Base-by-base conservation (phyloP, 2,888 invertebrate species). In the Euplagia quadripunctaria region DNA sequence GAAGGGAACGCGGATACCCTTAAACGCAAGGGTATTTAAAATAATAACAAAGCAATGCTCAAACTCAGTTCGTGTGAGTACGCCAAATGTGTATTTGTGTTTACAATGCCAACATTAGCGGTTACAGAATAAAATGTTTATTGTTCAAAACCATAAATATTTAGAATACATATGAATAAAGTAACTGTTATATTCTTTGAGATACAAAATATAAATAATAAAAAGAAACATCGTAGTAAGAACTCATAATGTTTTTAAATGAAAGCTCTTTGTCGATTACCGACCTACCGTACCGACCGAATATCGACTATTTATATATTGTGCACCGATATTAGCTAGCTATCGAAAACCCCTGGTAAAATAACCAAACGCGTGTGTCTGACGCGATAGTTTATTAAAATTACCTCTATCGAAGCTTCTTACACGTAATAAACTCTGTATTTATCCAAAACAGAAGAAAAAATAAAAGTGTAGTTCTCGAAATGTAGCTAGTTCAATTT, bases 81-180 rank as follows among this genome's bases (percentile, higher is more conserved):
- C 64, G 51, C 8, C 42, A 20, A 69, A 64, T 58, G 69, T 73
- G 17, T 46, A 41, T 68, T 42, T 17, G 51, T 64, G 64, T 70
- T 69, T 63, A 12, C 64, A 64, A 49, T 70, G 41, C 52, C 17
- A 55, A 65, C 64, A 46, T 65, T 63, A 67, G 66, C 31, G 42
- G 46, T 41, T 20, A 65, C 46, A 65, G 64, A 65, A 64, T 70
- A 64, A 70, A 70, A 70, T 70, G n/a, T 71, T 71, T 71, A 65
- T 71, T 65, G 42, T 65, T 71, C 55, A 17, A 61, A 69, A 65
- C 43, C 43, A 70, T 70, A n/a, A 65, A 55, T 31, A 71, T 46
- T 43, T 65, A 20, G 31, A 55, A 41, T 63, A 41, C 16, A 61
- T 61, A 31, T 61, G 31, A 61, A 14, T 61, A 64, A 41, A 64